Conservation (phyloP, 1,140 invertebrate genomes). For the Plectrocnemia conspersa region DNA sequence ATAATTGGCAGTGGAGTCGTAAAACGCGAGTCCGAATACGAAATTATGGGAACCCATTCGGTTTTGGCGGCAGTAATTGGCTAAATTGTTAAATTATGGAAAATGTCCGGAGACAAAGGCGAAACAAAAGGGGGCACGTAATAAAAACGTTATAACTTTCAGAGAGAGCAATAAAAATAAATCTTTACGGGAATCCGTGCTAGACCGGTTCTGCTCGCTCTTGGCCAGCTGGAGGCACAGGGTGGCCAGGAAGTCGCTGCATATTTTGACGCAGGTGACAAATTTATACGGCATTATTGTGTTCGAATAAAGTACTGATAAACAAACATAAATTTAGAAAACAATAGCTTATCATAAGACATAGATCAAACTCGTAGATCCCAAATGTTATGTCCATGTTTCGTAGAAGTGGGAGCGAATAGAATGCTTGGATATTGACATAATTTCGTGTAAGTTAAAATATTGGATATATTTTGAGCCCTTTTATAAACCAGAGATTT, state of each 20-base stretch:
- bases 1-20: no score
- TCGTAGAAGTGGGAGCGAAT: background rate
- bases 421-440: background rate
- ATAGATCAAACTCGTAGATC: background rate
- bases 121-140: constrained; percentile 21
- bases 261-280: background rate
- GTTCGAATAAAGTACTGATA: background rate
- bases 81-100: no score
- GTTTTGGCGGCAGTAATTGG: no score
- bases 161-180: constrained; percentile 24
- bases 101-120: constrained; percentile 9
- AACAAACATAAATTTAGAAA: background rate
- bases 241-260: background rate
- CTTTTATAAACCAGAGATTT: no score
- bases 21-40: no score
- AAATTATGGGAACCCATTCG: no score
- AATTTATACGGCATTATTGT: no score
- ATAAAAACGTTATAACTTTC: constrained; percentile 32
- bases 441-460: no score
- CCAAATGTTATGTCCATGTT: background rate
- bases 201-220: constrained; percentile 18
- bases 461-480: no score
- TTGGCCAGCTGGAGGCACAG: constrained; percentile 8
- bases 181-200: constrained; percentile 24
- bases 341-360: background rate